These are phyloP conservation scores for Orchesella flavescens DNA, from an alignment of 2,888 invertebrate species.

Conservation along the genomic window DNA sequence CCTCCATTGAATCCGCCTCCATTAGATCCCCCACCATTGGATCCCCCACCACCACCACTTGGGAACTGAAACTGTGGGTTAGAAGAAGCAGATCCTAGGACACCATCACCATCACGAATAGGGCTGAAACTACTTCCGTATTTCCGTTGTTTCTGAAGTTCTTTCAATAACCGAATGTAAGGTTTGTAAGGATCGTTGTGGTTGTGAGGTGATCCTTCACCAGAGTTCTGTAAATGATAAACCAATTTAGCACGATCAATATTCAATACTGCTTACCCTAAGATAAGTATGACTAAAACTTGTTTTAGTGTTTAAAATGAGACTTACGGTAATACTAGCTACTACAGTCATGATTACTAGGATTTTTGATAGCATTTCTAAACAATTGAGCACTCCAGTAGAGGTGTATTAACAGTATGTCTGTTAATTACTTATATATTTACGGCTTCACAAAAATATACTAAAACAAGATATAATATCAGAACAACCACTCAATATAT, in stretches of 20 bases:
- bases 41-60: neutral
- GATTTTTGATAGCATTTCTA: conserved; percentile 33
- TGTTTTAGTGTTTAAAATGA: neutral
- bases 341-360: conserved; percentile 44
- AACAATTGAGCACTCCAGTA: neutral
- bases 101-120: neutral
- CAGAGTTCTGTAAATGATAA: conserved; percentile 1
- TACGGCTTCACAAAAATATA: neutral
- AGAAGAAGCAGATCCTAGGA: neutral
- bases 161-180: conserved; percentile 50
- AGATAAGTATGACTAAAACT: no score
- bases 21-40: neutral
- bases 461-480: neutral
- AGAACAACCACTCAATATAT: neutral
- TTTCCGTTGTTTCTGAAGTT: conserved; percentile 42
- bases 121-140: neutral
- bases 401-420: neutral
- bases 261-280: no score
- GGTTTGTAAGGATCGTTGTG: conserved; percentile 57
- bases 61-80: conserved; percentile 36
- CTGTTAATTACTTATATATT: neutral
- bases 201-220: conserved; percentile 31
- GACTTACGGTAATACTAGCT: conserved; percentile 36
- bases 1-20: neutral
- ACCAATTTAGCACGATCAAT: neutral